Evolutionary conservation across 2,113 vertebrate species (phyloP).

Genomic region (Strigops habroptila): DNA sequence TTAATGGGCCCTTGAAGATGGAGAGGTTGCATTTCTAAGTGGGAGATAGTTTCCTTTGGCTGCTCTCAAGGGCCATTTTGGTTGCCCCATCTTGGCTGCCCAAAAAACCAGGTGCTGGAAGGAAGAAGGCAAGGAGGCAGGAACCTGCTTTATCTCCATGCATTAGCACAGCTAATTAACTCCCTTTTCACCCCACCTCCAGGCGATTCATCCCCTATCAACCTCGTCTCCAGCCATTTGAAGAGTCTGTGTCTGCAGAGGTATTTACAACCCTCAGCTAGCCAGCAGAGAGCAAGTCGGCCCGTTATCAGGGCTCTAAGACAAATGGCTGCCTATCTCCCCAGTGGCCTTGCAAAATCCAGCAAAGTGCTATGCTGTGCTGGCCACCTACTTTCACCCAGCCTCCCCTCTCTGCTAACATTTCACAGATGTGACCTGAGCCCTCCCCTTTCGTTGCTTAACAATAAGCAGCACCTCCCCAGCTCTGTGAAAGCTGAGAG

Average conservation of each 20-base stretch:
- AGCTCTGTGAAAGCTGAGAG: slow-evolving; percentile 62
- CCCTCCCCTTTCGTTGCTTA: slow-evolving; percentile 69
- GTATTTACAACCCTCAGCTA: slow-evolving; percentile 56
- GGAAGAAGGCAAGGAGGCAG: neutral
- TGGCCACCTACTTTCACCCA: slow-evolving; percentile 71
- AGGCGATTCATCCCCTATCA: slow-evolving; percentile 56
- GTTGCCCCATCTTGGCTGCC: neutral
- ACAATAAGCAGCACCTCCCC: slow-evolving; percentile 71
- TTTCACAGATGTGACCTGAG: slow-evolving; percentile 74
- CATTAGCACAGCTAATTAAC: slow-evolving; percentile 66
- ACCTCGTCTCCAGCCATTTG: slow-evolving; percentile 55
- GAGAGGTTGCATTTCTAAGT: slow-evolving; percentile 7
- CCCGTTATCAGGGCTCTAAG: slow-evolving; percentile 65
- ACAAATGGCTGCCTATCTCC: slow-evolving; percentile 71
- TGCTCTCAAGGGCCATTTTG: neutral
- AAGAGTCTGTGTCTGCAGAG: slow-evolving; percentile 58
- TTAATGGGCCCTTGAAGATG: slow-evolving; percentile 9
- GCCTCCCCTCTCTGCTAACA: slow-evolving; percentile 59
- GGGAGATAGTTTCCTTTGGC: neutral
- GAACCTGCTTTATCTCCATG: slow-evolving; percentile 53
- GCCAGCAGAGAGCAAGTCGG: slow-evolving; percentile 26
- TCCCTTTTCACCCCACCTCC: neutral
- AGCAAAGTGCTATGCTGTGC: slow-evolving; percentile 61
- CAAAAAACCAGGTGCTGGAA: slow-evolving; percentile 25
- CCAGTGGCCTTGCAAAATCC: slow-evolving; percentile 65